Base-by-base conservation (phyloP, 2,113 vertebrate genomes). In the Myanophis thanlyinensis region DNA sequence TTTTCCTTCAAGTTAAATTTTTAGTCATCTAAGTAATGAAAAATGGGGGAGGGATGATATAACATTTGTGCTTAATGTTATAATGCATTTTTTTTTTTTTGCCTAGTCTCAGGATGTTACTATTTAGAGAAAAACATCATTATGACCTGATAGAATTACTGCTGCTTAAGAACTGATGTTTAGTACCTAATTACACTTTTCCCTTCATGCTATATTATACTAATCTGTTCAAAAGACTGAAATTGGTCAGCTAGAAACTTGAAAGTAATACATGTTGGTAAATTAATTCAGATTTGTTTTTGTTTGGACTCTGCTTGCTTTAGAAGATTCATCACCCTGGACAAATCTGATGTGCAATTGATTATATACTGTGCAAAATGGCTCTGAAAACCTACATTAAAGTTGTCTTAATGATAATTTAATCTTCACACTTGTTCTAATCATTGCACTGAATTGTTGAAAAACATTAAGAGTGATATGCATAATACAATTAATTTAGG, bases 211-310 rank as follows among this genome's bases (percentile, higher is more conserved):
- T 87, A 25, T 49, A 53, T 54, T 73, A 6, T 12, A 73, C 2
- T 54, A 87, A 15, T 90, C 49, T 90, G 12, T 49, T 54, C 25
- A 20, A 54, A 91, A 40, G 80, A 51, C 18, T 52, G 40, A 89
- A 91, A 89, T 88, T 88, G 22, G 30, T 56, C 80, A 92, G 87
- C 4, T 27, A n/a, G 93, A 94, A 94, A 94, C 15, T 40, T 47
- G 5, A 40, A 35, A 7, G 54, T 59, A 35, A 52, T 85, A 44
- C 47, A 91, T 27, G 52, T 85, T 91, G 30, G 40, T 56, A 85
- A 89, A 91, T 91, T 90, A 84, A 89, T 92, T 91, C 87, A 59
- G 20, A 88, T 20, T 89, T 89, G 48, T 87, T 95, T 56, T 93
- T 94, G 56, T 73, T 73, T 53, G 92, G 46, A 4, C 52, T 40